phyloP scores from a whole-genome alignment of 2,888 invertebrate species.

The Drosophila fulvimacula region DNA sequence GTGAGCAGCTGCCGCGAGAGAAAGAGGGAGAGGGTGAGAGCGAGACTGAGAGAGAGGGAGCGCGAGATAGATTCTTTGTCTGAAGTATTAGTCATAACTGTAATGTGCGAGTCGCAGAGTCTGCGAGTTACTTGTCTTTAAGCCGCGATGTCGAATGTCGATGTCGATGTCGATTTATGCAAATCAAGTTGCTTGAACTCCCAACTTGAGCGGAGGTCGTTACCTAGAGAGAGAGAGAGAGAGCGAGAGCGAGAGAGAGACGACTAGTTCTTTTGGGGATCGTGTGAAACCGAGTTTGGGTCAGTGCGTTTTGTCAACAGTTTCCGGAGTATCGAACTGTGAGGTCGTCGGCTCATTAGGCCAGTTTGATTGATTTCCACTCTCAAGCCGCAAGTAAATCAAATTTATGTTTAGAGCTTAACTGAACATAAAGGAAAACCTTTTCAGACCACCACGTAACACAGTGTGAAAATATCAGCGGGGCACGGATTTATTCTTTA shows the following conservation, averaged over 20 bases:
- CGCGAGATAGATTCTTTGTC: constrained; percentile 49
- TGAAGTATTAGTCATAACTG: constrained; percentile 71
- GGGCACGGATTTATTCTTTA: not conserved
- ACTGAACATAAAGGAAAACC: constrained; percentile 17
- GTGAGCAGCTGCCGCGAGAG: constrained; percentile 11
- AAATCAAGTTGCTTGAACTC: constrained; percentile 75
- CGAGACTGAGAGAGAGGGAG: not conserved
- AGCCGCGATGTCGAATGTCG: constrained; percentile 26
- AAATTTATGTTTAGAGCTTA: constrained; percentile 63
- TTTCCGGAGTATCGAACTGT: constrained; percentile 56
- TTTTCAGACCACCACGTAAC: constrained; percentile 33
- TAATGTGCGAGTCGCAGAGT: constrained; percentile 38
- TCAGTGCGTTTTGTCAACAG: constrained; percentile 53
- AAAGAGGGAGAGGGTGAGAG: not conserved
- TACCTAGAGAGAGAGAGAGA: constrained; percentile 13
- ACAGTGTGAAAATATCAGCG: constrained; percentile 44
- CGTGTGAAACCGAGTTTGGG: constrained; percentile 59
- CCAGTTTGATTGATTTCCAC: constrained; percentile 68
- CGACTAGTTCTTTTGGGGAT: constrained; percentile 27
- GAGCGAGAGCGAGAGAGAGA: not conserved
- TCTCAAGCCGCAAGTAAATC: constrained; percentile 61
- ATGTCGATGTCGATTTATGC: constrained; percentile 56
- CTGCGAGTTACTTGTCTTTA: constrained; percentile 21
- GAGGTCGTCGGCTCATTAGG: constrained; percentile 61
- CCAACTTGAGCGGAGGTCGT: constrained; percentile 28